Percentiles rank a stretch among this genome's conserved stretches.
phyloP scores from a whole-genome alignment of 2,888 invertebrate species.

The Lepidonotus clava region DNA sequence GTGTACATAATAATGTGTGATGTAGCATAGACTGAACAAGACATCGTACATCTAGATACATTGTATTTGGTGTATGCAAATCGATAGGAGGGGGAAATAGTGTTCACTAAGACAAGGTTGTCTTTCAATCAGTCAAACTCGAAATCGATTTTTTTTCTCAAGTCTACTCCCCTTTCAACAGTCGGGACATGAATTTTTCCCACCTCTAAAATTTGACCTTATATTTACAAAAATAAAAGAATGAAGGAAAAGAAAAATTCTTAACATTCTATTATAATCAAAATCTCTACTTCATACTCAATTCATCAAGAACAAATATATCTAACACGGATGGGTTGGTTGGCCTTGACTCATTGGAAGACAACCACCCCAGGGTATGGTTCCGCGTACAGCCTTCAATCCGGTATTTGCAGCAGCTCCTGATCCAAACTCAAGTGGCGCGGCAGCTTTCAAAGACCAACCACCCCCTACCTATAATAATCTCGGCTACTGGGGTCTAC shows the following conservation, averaged over 20 bases:
- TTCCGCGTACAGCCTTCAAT: background rate
- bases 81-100: conserved; percentile 19
- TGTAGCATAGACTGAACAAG: conserved; percentile 39
- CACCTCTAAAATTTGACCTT: background rate
- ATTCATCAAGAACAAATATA: background rate
- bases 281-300: background rate
- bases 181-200: too few species aligned
- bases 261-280: conserved; percentile 8
- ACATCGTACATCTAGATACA: conserved; percentile 47
- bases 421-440: background rate
- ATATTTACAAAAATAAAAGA: conserved; percentile 6
- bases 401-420: background rate
- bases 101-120: conserved; percentile 22
- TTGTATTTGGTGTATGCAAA: conserved; percentile 30
- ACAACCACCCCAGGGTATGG: background rate
- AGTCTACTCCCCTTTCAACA: too few species aligned
- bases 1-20: conserved; percentile 45
- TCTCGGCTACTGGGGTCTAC: too few species aligned
- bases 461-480: too few species aligned
- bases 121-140: conserved; percentile 20
- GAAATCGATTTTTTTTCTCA: background rate
- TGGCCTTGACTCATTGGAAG: background rate
- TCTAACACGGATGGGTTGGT: background rate
- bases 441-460: background rate
- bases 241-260: background rate